Evolutionary conservation across 2,797 vertebrate genomes (phyloP).

Genomic region (Taeniopygia guttata): DNA sequence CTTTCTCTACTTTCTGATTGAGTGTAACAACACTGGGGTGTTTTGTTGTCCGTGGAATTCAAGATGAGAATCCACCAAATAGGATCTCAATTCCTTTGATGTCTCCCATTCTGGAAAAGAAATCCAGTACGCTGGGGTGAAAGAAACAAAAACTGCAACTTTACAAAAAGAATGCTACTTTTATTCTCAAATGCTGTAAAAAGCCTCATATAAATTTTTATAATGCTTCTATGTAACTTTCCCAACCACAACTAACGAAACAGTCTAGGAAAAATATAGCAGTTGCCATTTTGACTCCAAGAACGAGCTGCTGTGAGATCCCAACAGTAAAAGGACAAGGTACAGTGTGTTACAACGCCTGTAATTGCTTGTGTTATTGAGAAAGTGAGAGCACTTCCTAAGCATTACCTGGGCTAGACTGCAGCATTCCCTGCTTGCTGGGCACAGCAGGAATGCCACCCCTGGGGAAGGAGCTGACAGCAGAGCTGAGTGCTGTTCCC

Average conservation of each 20-base stretch:
- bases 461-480: background rate
- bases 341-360: conserved; percentile 22
- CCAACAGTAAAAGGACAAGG: conserved; percentile 21
- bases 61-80: background rate
- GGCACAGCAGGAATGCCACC: background rate
- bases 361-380: background rate
- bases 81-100: background rate
- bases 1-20: background rate
- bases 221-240: conserved; percentile 63
- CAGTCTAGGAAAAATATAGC: conserved; percentile 60
- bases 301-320: conserved; percentile 41
- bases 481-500: background rate
- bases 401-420: background rate
- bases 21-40: background rate
- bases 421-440: conserved; percentile 23
- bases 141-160: background rate
- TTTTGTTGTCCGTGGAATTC: background rate
- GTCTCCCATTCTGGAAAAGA: background rate
- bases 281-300: conserved; percentile 48
- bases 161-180: conserved; percentile 69
- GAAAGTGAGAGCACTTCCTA: conserved; percentile 43
- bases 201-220: conserved; percentile 71
- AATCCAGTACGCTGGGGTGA: background rate
- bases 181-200: conserved; percentile 75
- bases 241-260: conserved; percentile 55